Base-by-base conservation (phyloP, 2,113 vertebrate species). In the Oreochromis spilurus region DNA sequence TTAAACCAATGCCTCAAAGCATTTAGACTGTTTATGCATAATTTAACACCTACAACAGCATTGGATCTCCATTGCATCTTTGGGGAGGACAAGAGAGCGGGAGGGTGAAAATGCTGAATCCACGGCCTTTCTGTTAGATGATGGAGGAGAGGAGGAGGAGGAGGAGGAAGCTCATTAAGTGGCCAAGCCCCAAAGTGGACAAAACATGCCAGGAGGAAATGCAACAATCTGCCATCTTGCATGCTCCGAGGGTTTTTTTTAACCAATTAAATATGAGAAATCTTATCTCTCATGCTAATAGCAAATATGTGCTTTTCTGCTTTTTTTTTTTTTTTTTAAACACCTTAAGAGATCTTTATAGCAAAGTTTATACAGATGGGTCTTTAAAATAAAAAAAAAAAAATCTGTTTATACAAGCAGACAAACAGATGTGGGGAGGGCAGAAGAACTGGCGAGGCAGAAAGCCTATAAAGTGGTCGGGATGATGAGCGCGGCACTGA, bases 1-100 rank as follows among this genome's bases (percentile, higher is more conserved):
- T 96, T 96, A 96, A 96, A 95, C 95, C 95, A 93, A 96, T 96
- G 96, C 94, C 93, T 96, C 95, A 96, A 92, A 94, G 90, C 94
- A 94, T 95, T 96, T 95, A 95, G 93, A 96, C 92, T 92, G 91
- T 94, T 94, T 93, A 96, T 96, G 94, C 95, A 96, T 96, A 96
- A 96, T 96, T 96, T 96, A 96, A 95, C 94, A 95, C 93, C 92
- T 94, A 93, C 95, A 96, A 96, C 95, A 95, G 94, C 94, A 92
- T 80, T 92, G 92, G 90, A 93, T 88, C 90, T 93, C 93, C 88
- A 48, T 62, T 88, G 92, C 90, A 93, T 96, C 94, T 95, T 95
- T 90, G 90, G 94, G 94, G 95, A 96, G 93, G 84, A 92, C 8
- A 60, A 90, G 93, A 90, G 84, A 91, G 91, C 91, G 84, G 78